phyloP scores from a whole-genome alignment of 2,113 vertebrate species.

The Vulpes ferrilata region DNA sequence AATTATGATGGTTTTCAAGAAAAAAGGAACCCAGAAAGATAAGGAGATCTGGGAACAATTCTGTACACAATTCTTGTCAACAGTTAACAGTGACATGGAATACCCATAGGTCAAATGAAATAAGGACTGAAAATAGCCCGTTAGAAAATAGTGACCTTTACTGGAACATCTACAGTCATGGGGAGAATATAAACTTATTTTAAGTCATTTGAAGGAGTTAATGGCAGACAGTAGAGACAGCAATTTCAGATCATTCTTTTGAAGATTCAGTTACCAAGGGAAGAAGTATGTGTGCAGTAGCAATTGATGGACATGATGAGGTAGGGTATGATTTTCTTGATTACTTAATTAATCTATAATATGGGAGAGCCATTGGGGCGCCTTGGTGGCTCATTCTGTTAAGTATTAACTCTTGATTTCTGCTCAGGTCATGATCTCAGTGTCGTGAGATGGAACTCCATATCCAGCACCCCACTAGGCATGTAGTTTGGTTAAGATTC shows the following conservation, averaged over 20 bases:
- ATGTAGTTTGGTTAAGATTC: background rate
- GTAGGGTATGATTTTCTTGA: background rate
- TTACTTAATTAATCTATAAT: background rate
- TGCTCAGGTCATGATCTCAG: background rate
- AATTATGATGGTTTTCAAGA: background rate
- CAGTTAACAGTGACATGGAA: background rate
- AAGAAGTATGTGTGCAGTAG: background rate
- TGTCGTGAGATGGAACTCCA: background rate
- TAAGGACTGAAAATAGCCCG: background rate
- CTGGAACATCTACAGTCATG: background rate
- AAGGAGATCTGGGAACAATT: background rate
- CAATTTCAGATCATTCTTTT: constrained; percentile 9
- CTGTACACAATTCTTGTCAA: background rate
- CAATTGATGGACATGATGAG: background rate
- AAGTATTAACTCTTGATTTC: background rate
- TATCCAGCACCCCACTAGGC: background rate
- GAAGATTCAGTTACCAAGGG: background rate
- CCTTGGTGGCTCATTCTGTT: background rate
- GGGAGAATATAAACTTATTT: background rate
- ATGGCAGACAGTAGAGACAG: background rate
- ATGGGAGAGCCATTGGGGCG: background rate
- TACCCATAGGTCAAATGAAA: background rate
- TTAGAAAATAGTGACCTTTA: background rate
- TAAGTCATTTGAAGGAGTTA: background rate
- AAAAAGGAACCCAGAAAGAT: background rate